Conservation (phyloP, 2,113 vertebrate species). For the Brachyhypopomus occidentalis region DNA sequence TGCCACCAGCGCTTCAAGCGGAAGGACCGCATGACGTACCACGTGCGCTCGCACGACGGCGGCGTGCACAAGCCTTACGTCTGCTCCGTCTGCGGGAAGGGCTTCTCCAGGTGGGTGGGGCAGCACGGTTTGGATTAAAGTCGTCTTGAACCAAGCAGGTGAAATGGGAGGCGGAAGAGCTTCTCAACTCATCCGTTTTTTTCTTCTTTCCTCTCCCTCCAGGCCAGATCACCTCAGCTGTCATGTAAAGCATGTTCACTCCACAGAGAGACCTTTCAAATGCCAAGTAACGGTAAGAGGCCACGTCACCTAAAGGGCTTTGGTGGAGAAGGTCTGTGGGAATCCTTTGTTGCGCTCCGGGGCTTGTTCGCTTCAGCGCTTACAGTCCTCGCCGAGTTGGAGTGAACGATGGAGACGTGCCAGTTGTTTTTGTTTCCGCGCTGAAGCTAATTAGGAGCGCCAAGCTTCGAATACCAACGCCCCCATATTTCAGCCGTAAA, state of each 20-base stretch:
- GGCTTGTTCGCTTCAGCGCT: neutral
- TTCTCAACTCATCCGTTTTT: neutral
- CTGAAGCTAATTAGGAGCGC: no score
- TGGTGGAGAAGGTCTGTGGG: neutral
- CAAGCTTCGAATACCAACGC: no score
- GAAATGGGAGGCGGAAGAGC: neutral
- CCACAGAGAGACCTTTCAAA: conserved; percentile 58
- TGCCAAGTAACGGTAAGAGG: conserved; percentile 53
- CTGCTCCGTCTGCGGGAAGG: conserved; percentile 97
- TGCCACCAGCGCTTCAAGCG: conserved; percentile 98
- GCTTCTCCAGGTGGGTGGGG: conserved; percentile 90
- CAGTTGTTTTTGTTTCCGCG: no score
- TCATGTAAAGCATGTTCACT: conserved; percentile 57
- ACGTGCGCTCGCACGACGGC: conserved; percentile 95
- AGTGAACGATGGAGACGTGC: no score
- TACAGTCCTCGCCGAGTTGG: neutral
- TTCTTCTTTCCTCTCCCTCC: conserved; percentile 27
- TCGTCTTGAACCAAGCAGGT: neutral
- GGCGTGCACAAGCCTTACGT: conserved; percentile 98
- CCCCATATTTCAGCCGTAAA: no score
- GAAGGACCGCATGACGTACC: conserved; percentile 98
- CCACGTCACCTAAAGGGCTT: conserved; percentile 8
- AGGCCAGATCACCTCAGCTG: conserved; percentile 76
- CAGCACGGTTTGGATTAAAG: neutral
- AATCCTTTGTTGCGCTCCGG: neutral